phyloP scores from a whole-genome alignment of 2,113 vertebrate genomes.

The Chauna torquata region DNA sequence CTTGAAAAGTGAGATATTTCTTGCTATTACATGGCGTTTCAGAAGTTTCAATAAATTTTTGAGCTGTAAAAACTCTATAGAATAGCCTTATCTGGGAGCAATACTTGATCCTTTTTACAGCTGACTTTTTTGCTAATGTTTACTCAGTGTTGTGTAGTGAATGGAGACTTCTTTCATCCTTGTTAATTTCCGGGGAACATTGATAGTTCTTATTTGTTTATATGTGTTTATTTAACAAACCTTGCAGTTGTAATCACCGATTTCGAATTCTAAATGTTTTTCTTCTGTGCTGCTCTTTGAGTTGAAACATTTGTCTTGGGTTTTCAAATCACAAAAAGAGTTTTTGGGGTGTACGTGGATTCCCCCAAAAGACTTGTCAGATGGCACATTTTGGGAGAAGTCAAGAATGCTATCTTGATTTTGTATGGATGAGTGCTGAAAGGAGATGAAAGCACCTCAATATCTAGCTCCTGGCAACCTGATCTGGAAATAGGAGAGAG shows the following conservation, averaged over 20 bases:
- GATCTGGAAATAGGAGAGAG: rapidly evolving
- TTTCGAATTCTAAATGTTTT: neutral
- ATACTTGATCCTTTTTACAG: neutral
- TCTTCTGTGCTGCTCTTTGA: neutral
- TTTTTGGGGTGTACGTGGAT: neutral
- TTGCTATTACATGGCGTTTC: neutral
- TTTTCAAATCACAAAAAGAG: neutral
- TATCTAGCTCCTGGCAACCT: neutral
- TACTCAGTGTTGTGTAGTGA: neutral
- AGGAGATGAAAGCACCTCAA: neutral
- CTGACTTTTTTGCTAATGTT: neutral
- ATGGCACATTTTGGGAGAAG: neutral
- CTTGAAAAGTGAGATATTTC: neutral
- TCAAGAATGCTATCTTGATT: neutral
- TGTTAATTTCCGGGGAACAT: neutral
- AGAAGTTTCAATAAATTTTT: neutral
- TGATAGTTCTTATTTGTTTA: neutral
- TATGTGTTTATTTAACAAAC: neutral
- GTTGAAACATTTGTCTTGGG: neutral
- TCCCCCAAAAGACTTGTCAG: neutral
- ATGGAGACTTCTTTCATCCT: neutral
- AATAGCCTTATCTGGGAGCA: neutral
- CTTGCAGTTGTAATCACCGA: neutral
- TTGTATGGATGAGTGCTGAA: neutral
- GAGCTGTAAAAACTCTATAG: neutral